Percentiles rank a stretch among this genome's conserved stretches.
phyloP scores from a whole-genome alignment of 2,888 invertebrate genomes.

The Thysanoteuthis rhombus region DNA sequence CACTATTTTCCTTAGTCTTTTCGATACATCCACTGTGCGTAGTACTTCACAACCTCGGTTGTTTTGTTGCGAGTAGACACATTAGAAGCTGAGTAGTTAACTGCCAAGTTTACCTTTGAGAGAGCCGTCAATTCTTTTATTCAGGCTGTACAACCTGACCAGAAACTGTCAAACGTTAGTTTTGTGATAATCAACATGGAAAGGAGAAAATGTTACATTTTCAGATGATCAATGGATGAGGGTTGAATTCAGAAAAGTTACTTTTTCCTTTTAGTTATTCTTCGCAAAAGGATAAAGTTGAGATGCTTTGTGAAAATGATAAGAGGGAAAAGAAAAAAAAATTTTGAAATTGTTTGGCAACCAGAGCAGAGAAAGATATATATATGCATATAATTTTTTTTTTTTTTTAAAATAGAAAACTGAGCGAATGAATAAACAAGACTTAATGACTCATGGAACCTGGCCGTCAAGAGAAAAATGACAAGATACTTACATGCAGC shows the following conservation, averaged over 20 bases:
- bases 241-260: not conserved
- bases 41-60: constrained; percentile 19
- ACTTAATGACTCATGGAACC: not conserved
- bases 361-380: constrained; percentile 23
- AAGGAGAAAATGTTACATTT: not conserved
- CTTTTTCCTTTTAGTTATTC: not conserved
- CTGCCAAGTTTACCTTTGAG: not conserved
- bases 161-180: not conserved
- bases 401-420: not conserved
- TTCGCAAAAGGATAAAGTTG: not conserved
- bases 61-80: not conserved
- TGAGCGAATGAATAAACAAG: not conserved
- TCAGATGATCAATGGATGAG: constrained; percentile 21
- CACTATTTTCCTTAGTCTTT: not conserved
- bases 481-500: not conserved
- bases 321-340: not conserved
- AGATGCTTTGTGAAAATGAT: not conserved
- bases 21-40: constrained; percentile 21
- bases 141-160: not conserved
- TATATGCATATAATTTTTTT: not conserved
- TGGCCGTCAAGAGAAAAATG: not conserved
- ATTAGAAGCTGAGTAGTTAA: constrained; percentile 12
- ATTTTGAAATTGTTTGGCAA: not conserved
- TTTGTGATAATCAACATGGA: not conserved
- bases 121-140: not conserved